These are phyloP conservation scores for Fissipunctia ypsillon DNA, from an alignment of 2,888 invertebrate genomes.

Conservation along the genomic window DNA sequence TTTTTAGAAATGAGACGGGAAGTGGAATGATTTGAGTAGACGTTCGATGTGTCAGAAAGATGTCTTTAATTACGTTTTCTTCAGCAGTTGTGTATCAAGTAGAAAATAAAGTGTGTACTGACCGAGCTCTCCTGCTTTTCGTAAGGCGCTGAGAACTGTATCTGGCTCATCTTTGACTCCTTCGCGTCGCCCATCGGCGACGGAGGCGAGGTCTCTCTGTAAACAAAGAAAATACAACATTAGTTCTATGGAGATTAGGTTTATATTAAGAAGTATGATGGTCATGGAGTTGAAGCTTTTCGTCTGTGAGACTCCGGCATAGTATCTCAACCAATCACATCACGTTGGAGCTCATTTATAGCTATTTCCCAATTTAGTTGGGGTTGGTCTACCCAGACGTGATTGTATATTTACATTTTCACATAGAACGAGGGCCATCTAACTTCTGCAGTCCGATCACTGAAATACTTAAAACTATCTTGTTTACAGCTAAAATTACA, in stretches of 20 bases:
- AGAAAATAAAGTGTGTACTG: conserved; percentile 61
- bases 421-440: neutral
- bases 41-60: too few species aligned
- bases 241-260: conserved; percentile 28
- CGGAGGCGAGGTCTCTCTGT: conserved; percentile 89
- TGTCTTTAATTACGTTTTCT: too few species aligned
- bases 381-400: neutral
- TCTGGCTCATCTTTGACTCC: conserved; percentile 88
- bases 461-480: too few species aligned
- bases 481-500: neutral
- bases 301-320: neutral
- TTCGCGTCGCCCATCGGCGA: conserved; percentile 89
- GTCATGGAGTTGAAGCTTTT: neutral
- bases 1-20: too few species aligned
- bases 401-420: neutral
- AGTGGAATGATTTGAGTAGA: too few species aligned
- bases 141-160: conserved; percentile 86
- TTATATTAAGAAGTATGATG: neutral
- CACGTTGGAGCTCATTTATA: neutral
- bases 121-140: conserved; percentile 87
- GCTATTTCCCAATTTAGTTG: neutral
- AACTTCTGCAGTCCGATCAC: neutral
- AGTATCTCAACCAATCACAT: neutral
- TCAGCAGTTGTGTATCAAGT: too few species aligned
- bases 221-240: conserved; percentile 71